A percentile compares a stretch with the other conserved stretches of the same genome.
These are phyloP conservation scores for Gymnopithys bicolor DNA, from an alignment of 2,797 vertebrate genomes.

Conservation along the genomic window DNA sequence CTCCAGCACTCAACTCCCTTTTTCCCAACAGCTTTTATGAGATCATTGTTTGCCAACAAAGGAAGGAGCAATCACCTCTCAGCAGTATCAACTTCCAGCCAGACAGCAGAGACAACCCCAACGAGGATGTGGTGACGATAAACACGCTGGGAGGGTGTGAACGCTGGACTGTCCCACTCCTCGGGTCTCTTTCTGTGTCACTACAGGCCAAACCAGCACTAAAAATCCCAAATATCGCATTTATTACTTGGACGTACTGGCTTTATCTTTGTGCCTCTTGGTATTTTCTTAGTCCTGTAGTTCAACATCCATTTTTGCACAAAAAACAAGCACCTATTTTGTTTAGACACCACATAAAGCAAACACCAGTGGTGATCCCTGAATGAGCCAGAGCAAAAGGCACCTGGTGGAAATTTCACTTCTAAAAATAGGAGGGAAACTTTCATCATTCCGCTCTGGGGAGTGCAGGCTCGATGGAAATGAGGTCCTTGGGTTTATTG, in stretches of 20 bases:
- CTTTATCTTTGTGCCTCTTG: neutral
- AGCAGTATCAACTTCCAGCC: neutral
- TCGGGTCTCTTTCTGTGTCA: neutral
- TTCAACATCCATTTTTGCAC: neutral
- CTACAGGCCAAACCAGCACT: neutral
- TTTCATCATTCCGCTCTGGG: constrained; percentile 46
- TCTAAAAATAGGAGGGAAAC: constrained; percentile 68
- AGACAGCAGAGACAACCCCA: neutral
- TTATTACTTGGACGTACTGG: neutral
- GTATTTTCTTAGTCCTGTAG: neutral
- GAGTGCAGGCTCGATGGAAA: neutral
- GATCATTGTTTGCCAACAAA: neutral
- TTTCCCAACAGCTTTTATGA: neutral
- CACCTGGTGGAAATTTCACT: constrained; percentile 54
- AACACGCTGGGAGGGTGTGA: neutral
- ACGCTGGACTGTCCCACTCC: neutral
- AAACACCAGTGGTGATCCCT: constrained; percentile 14
- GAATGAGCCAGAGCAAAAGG: neutral
- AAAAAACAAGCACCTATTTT: neutral
- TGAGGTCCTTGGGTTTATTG: constrained; percentile 32
- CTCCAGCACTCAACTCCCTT: neutral
- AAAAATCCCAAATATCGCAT: neutral
- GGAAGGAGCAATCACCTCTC: neutral
- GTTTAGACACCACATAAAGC: neutral
- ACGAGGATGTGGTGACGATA: rapidly evolving